Conservation (phyloP, 2,797 vertebrate genomes). For the Scleropages formosus region DNA sequence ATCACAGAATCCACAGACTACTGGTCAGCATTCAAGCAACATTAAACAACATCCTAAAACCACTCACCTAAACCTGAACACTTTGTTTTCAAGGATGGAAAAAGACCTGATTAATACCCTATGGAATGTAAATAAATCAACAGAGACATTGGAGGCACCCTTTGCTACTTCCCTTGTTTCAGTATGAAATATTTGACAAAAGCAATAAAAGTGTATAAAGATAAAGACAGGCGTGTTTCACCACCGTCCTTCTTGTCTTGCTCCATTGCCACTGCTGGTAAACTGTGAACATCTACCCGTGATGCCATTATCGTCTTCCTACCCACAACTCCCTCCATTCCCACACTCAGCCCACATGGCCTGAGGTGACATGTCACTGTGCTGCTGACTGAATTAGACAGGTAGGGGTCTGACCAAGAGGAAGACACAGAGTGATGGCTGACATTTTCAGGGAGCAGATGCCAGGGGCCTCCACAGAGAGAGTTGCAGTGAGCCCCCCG, state of each 20-base stretch:
- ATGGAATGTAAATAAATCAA: background rate
- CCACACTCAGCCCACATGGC: background rate
- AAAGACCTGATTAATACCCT: background rate
- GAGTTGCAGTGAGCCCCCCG: background rate
- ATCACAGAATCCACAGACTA: background rate
- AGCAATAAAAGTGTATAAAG: background rate
- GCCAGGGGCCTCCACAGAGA: background rate
- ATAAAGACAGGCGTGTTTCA: background rate
- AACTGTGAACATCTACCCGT: background rate
- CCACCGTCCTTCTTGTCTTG: no score
- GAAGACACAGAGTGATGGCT: constrained; percentile 32
- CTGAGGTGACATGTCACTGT: background rate
- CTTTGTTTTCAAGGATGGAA: background rate
- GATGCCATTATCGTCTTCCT: background rate
- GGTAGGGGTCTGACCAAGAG: constrained; percentile 18
- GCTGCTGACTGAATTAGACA: background rate
- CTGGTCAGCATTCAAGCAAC: background rate
- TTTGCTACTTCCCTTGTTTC: no score
- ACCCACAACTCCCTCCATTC: background rate
- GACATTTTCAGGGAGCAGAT: constrained; percentile 35
- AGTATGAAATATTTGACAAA: background rate
- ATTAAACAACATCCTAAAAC: background rate
- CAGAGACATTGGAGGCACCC: background rate
- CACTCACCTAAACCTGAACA: background rate
- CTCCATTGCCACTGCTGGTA: background rate